Evolutionary conservation across 2,797 vertebrate species (phyloP), one percentile per base, ranked within the genome.

Genomic region (Eulemur coronatus): DNA sequence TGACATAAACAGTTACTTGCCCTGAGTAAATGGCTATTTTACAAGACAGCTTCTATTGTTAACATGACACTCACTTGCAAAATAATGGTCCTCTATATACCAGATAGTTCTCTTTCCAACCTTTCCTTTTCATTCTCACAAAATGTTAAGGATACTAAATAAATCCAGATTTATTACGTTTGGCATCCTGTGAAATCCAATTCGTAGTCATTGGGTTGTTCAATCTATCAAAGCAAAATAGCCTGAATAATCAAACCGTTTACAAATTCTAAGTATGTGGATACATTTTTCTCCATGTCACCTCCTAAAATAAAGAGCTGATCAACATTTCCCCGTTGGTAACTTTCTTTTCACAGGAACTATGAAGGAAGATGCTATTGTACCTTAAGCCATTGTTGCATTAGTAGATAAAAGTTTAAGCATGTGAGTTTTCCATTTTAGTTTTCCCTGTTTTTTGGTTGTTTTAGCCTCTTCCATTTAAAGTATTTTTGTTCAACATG

Each of bases 1-100:
- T 85, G 95, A 96, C 96, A 97, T 96, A 96, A 97, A 97, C 91
- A 97, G 96, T 96, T 96, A 94, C 91, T 94, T 69, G 94, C 93
- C 84, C 76, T 2, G 38, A 89, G 94, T 95, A 94, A 96, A 97
- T 97, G 97, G 91, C 95, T 81, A 78, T 97, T 97, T 97, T 98
- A 97, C 95, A 97, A 97, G 93, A 96, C 93, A 95, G 97, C 70
- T 93, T 93, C 95, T 96, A 93, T 94, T 96, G 97, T 96, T 96
- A 97, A 98, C 97, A 96, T 73, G 97, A 96, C 89, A 96, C 55
- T 94, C 80, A 73, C 59, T 78, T 91, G 93, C 91, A 96, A 95
- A 97, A 96, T 92, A 91, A 97, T 73, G 61, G 82, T 30, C 30
- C 50, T 96, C 80, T 80, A 88, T 94, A 73, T 28, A 70, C 55